A percentile compares a stretch with the other conserved stretches of the same genome.
phyloP scores from a whole-genome alignment of 2,888 invertebrate species.

The Steromphala cineraria region DNA sequence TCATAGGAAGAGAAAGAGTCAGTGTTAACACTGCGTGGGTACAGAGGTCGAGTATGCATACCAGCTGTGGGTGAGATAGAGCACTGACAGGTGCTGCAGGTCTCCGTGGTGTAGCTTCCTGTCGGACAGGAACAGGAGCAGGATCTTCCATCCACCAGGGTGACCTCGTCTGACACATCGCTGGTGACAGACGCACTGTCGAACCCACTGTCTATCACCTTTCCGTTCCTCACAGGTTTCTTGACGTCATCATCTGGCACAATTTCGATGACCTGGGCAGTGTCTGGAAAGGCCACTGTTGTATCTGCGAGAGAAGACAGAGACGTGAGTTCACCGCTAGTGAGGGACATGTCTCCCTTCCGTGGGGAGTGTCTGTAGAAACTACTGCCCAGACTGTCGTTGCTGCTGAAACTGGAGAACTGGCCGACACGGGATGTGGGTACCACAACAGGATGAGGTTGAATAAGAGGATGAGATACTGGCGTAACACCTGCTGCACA shows the following conservation, averaged over 20 bases:
- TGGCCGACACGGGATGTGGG: background rate
- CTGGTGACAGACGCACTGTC: conserved; percentile 62
- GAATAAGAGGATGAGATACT: background rate
- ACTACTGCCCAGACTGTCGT: conserved; percentile 54
- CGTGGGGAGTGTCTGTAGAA: conserved; percentile 13
- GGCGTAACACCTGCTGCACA: background rate
- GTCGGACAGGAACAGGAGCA: conserved; percentile 37
- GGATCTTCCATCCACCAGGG: conserved; percentile 38
- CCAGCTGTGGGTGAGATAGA: conserved; percentile 26
- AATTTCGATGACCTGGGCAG: conserved; percentile 44
- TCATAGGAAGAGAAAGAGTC: conserved; percentile 44
- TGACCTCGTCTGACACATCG: conserved; percentile 51
- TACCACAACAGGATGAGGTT: background rate
- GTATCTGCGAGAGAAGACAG: conserved; percentile 58
- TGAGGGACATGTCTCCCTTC: conserved; percentile 50
- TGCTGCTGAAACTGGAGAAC: conserved; percentile 55
- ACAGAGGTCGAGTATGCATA: background rate
- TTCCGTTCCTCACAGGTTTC: background rate
- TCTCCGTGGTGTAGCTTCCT: conserved; percentile 26
- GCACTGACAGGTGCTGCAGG: conserved; percentile 37
- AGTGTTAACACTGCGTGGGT: conserved; percentile 19
- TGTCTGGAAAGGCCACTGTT: conserved; percentile 22
- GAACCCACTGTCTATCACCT: conserved; percentile 62
- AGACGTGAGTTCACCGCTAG: conserved; percentile 61
- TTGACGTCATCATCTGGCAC: conserved; percentile 23